Percentiles rank a stretch among this genome's conserved stretches.
These are phyloP conservation scores for Onychorhynchus coronatus DNA, from an alignment of 2,113 vertebrate genomes.

Conservation along the genomic window DNA sequence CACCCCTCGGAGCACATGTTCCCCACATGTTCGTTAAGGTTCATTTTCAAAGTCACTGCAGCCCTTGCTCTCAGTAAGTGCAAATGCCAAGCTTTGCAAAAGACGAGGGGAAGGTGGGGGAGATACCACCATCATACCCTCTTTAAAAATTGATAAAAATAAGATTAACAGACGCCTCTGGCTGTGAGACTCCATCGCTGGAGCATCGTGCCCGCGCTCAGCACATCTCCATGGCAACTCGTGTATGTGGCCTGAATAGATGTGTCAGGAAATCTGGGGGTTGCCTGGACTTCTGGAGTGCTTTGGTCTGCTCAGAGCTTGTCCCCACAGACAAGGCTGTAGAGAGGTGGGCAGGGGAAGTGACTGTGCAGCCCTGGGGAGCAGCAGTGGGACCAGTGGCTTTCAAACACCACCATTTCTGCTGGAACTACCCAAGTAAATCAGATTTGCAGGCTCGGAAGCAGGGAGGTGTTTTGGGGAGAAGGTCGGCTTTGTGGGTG, in stretches of 20 bases:
- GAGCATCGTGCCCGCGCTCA: not conserved
- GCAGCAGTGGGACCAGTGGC: accelerated
- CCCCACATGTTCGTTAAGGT: not conserved
- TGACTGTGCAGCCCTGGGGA: accelerated
- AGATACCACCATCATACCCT: not conserved
- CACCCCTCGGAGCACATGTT: not conserved
- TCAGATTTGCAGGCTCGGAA: not conserved
- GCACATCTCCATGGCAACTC: constrained; percentile 65
- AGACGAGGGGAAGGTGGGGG: not conserved
- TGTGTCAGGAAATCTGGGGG: not conserved
- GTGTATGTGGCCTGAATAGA: not conserved
- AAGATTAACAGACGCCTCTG: constrained; percentile 46
- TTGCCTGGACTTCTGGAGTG: not conserved
- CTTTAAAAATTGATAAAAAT: constrained; percentile 51
- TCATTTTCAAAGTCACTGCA: not conserved
- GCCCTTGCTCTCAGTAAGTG: not conserved
- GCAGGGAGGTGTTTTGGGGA: not conserved
- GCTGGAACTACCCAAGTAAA: not conserved
- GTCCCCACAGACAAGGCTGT: accelerated
- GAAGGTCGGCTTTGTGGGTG: accelerated
- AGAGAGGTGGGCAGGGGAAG: not conserved
- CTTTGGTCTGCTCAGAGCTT: not conserved
- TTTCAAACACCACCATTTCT: accelerated
- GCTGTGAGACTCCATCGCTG: constrained; percentile 3
- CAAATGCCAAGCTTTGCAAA: not conserved